Evolutionary conservation across 2,797 vertebrate species (phyloP), one percentile per base, ranked within the genome.

Genomic region (Scolopax bukidnonensis): DNA sequence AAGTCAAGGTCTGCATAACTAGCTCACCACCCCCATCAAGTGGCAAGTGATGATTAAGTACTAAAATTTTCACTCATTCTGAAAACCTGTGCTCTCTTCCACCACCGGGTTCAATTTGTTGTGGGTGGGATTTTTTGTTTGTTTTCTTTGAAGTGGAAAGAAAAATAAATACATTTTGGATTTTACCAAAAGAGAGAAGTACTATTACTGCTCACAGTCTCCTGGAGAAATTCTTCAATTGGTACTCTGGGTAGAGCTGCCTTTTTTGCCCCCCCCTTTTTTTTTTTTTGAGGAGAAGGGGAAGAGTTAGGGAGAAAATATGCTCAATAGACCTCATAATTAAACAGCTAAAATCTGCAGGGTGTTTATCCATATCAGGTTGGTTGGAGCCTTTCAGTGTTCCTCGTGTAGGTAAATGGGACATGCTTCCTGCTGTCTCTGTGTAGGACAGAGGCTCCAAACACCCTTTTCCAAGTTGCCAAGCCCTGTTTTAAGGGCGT

Each of bases 1-100:
- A 64, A 80, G 27, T 57, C 14, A 59, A 86, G 65, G 21, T 21
- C 68, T 68, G 20, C 5, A 1, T 87, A 73, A 41, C 50, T 88
- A 57, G 56, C 81, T 94, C 68, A 84, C 70, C 61, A 87, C 12
- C 56, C 18, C 81, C 84, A 89, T 79, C 86, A 89, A 91, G 93
- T 90, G 93, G 92, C 68, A 79, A 90, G 20, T 83, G 45, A 38
- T 5, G 12, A 57, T 77, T 33, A 79, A 69, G 23, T 48, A 47
- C 41, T 90, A 36, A 43, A 38, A 63, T 82, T 36, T 61, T 70
- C 21, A 36, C n/a, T 84, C 3, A 1, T 43, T 88, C 51, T 59
- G 32, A 63, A 90, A 89, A 47, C 16, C 19, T 40, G 0, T n/a
- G 6, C 12, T 60, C 16, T 45, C 56, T 75, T 82, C 43, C 10